These are phyloP conservation scores for Panzeria rudis DNA, from an alignment of 2,888 invertebrate genomes.

Conservation along the genomic window DNA sequence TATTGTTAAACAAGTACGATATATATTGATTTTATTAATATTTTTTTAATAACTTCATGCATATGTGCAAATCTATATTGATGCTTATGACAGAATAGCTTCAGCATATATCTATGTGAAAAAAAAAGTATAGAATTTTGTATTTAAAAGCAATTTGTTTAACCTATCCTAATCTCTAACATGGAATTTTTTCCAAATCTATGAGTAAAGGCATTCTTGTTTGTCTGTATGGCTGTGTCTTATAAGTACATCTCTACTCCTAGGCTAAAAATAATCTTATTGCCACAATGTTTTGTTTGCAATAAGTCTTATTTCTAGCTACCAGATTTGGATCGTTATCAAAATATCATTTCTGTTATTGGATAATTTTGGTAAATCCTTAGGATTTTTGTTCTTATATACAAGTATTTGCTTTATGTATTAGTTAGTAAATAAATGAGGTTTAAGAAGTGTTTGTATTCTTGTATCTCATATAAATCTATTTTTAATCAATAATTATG, in stretches of 20 bases:
- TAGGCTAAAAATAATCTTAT: conserved; percentile 49
- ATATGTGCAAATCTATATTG: background rate
- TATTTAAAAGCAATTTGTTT: conserved; percentile 37
- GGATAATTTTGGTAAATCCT: background rate
- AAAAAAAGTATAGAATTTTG: conserved; percentile 17
- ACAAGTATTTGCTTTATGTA: background rate
- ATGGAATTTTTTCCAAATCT: conserved; percentile 35
- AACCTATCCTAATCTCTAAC: conserved; percentile 19
- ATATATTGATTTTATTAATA: too few relatives aligned
- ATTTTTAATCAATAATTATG: too few relatives aligned
- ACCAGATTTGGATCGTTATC: conserved; percentile 50
- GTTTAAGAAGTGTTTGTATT: background rate
- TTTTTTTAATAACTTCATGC: too few relatives aligned
- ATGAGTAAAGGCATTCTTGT: background rate
- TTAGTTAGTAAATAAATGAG: background rate
- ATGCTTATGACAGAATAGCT: background rate
- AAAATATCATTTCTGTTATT: conserved; percentile 68
- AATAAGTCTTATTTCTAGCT: conserved; percentile 49
- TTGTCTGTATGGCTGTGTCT: background rate
- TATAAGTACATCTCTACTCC: conserved; percentile 32
- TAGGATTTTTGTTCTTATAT: background rate
- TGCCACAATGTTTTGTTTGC: conserved; percentile 48
- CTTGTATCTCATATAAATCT: background rate
- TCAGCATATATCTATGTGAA: background rate
- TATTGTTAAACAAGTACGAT: too few relatives aligned